Percentiles rank a stretch among this genome's conserved stretches.
phyloP scores from a whole-genome alignment of 1,140 invertebrate genomes.

The Panagrolaimus sp. region DNA sequence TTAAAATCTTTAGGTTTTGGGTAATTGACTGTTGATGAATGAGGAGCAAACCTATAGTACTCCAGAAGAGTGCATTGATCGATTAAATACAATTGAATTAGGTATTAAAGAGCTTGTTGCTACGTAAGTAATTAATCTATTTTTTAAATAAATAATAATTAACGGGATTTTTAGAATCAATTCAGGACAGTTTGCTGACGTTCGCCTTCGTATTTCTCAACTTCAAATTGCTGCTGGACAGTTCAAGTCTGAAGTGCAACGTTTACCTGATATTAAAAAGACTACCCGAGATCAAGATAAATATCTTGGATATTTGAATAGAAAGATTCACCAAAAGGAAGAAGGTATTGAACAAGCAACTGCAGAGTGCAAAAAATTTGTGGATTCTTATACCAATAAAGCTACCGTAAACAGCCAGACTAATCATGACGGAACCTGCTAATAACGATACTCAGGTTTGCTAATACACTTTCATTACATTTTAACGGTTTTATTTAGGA shows the following conservation, averaged over 20 bases:
- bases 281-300: background rate
- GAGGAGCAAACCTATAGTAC: background rate
- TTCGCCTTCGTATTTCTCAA: conserved; percentile 1
- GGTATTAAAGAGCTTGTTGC: background rate
- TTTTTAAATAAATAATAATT: background rate
- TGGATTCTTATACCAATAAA: too few relatives aligned
- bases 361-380: too few relatives aligned
- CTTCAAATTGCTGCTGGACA: background rate
- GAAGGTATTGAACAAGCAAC: too few relatives aligned
- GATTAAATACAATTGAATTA: background rate
- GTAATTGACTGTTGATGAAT: too few relatives aligned
- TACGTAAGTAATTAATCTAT: conserved; percentile 9
- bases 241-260: conserved; percentile 1
- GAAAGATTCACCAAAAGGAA: background rate
- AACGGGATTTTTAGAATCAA: background rate
- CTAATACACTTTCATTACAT: too few relatives aligned
- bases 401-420: too few relatives aligned
- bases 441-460: too few relatives aligned
- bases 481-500: too few relatives aligned
- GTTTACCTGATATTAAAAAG: background rate
- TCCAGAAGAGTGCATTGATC: background rate
- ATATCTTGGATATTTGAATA: background rate
- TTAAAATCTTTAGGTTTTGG: conserved; percentile 43
- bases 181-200: conserved; percentile 9
- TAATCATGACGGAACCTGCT: too few relatives aligned